phyloP scores from a whole-genome alignment of 2,113 vertebrate species.

The Rhea americana region DNA sequence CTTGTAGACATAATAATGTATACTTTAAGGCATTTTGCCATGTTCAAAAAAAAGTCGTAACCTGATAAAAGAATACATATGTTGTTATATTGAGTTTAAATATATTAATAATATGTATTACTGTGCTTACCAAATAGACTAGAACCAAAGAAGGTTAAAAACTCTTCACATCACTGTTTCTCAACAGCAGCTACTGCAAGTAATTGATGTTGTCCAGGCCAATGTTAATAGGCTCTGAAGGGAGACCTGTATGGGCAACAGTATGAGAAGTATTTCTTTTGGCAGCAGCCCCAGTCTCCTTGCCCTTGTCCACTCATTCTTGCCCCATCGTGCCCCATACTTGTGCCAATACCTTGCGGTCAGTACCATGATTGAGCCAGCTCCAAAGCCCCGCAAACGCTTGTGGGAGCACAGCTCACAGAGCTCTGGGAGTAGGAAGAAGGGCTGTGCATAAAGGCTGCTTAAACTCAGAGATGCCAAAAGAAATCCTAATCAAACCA shows the following conservation, averaged over 20 bases:
- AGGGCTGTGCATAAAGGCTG: background rate
- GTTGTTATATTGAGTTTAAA: background rate
- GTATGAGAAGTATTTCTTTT: background rate
- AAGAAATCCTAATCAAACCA: background rate
- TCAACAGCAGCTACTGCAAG: background rate
- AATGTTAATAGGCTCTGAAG: background rate
- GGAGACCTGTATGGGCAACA: background rate
- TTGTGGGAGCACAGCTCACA: background rate
- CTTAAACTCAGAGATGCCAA: background rate
- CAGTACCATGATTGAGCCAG: background rate
- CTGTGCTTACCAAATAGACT: background rate
- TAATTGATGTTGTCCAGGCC: background rate
- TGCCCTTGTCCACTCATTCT: background rate
- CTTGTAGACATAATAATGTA: too few species aligned
- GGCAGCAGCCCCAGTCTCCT: background rate
- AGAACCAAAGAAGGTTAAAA: background rate
- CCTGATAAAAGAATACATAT: background rate
- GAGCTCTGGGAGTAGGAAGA: background rate
- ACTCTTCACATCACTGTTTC: background rate
- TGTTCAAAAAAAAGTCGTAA: background rate
- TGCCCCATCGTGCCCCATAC: background rate
- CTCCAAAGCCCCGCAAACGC: background rate
- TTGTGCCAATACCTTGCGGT: background rate
- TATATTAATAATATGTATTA: background rate
- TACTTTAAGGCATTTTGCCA: background rate